A percentile compares a stretch with the other conserved stretches of the same genome.
phyloP scores from a whole-genome alignment of 92 coral and sea anemone genomes.

The Zoanthus gigantus region DNA sequence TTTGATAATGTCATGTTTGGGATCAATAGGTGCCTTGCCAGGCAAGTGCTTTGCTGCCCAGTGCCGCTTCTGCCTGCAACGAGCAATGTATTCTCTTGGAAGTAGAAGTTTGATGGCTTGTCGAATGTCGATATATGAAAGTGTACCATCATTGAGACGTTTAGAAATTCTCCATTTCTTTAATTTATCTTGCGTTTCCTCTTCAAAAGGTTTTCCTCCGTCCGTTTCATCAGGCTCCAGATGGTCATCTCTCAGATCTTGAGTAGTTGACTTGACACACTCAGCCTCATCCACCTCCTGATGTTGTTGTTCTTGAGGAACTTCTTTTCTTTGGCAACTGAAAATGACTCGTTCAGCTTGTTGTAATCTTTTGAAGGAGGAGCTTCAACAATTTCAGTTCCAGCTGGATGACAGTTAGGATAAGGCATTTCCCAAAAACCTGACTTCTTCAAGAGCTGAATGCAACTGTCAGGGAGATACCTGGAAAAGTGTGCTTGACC shows the following conservation, averaged over 20 bases:
- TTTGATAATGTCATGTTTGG: slow-evolving; percentile 62
- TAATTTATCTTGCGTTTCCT: not conserved
- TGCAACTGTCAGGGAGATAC: slow-evolving; percentile 45
- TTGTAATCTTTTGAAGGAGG: not conserved
- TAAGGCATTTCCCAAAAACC: slow-evolving; percentile 39
- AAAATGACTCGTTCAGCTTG: slow-evolving; percentile 29
- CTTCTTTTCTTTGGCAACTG: not conserved
- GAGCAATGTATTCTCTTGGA: slow-evolving; percentile 56
- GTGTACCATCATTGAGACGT: slow-evolving; percentile 8
- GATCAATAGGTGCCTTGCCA: slow-evolving; percentile 61
- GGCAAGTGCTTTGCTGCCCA: slow-evolving; percentile 64
- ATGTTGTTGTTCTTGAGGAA: not conserved
- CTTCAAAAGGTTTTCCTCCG: not conserved
- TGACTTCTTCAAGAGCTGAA: slow-evolving; percentile 16
- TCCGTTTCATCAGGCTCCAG: slow-evolving; percentile 18
- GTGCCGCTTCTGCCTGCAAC: slow-evolving; percentile 58
- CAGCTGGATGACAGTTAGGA: slow-evolving; percentile 16
- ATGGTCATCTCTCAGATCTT: not conserved
- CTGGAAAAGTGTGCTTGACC: slow-evolving; percentile 58
- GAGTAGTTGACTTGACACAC: not conserved
- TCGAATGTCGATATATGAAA: slow-evolving; percentile 32
- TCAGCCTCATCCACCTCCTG: slow-evolving; percentile 35
- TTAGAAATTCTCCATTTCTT: slow-evolving; percentile 35
- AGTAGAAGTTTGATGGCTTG: slow-evolving; percentile 52
- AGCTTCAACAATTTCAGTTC: slow-evolving; percentile 19